Conservation (phyloP, 2,888 invertebrate genomes). For the Eubasilissa splendida region DNA sequence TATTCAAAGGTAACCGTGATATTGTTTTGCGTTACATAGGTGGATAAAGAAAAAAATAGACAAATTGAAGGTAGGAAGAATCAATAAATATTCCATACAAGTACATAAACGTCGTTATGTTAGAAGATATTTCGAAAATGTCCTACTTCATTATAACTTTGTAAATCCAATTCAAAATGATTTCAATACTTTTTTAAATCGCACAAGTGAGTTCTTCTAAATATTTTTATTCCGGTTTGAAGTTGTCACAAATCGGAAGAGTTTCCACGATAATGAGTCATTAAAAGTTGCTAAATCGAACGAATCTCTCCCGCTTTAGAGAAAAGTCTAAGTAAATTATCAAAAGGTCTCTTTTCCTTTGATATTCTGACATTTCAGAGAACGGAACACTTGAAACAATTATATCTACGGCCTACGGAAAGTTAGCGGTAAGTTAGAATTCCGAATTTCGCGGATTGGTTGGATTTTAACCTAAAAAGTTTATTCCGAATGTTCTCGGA, state of each 20-base stretch:
- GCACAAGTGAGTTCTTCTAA: slow-evolving; percentile 3
- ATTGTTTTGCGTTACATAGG: too few relatives aligned
- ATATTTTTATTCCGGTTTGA: not conserved
- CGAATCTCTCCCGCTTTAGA: slow-evolving; percentile 39
- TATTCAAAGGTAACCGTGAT: too few relatives aligned
- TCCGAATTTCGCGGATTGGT: slow-evolving; percentile 24
- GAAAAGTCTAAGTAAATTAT: slow-evolving; percentile 47
- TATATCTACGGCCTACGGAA: slow-evolving; percentile 53
- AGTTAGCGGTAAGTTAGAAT: slow-evolving; percentile 43
- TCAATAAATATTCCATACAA: too few relatives aligned
- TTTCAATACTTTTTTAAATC: not conserved
- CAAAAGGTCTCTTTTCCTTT: slow-evolving; percentile 46
- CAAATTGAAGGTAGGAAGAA: too few relatives aligned
- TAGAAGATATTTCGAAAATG: too few relatives aligned
- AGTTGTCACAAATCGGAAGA: slow-evolving; percentile 28
- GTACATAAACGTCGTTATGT: too few relatives aligned
- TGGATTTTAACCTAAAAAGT: slow-evolving; percentile 38
- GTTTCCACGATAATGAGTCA: slow-evolving; percentile 37
- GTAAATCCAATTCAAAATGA: not conserved
- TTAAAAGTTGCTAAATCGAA: slow-evolving; percentile 53
- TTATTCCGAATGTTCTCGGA: slow-evolving; percentile 33
- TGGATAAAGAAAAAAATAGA: too few relatives aligned
- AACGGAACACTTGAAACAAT: slow-evolving; percentile 51
- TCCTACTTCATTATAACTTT: not conserved
- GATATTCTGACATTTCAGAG: slow-evolving; percentile 45